phyloP scores from a whole-genome alignment of 2,888 invertebrate species.

The Scaeva pyrastri region DNA sequence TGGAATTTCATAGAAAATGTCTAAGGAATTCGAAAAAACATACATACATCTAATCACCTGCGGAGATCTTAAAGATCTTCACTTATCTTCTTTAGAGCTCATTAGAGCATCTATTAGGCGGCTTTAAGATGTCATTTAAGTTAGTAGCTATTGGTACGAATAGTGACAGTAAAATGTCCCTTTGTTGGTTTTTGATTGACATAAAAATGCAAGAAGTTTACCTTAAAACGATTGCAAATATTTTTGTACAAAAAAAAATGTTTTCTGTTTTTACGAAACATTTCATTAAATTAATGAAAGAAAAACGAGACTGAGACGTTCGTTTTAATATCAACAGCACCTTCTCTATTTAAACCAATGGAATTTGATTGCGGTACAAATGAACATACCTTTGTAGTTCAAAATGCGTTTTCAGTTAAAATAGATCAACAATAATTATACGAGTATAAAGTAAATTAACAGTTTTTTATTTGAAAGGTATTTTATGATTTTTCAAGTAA shows the following conservation, averaged over 20 bases:
- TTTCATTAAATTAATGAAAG: constrained; percentile 23
- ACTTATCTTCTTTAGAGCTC: constrained; percentile 33
- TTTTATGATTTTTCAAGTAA: too few species aligned
- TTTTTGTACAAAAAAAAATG: constrained; percentile 62
- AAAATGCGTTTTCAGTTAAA: too few species aligned
- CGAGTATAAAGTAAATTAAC: too few species aligned
- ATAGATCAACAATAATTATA: too few species aligned
- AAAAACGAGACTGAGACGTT: neutral
- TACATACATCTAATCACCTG: constrained; percentile 73
- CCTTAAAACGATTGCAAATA: constrained; percentile 82
- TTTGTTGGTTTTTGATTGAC: constrained; percentile 79
- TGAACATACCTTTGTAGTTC: too few species aligned
- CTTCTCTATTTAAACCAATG: constrained; percentile 1
- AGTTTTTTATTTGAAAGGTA: too few species aligned
- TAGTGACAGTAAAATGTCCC: constrained; percentile 64
- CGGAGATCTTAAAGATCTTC: constrained; percentile 61
- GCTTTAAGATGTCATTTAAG: constrained; percentile 48
- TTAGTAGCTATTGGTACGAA: constrained; percentile 28
- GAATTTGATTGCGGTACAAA: neutral
- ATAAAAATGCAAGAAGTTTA: constrained; percentile 83
- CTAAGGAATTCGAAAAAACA: constrained; percentile 61
- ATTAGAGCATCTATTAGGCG: constrained; percentile 63
- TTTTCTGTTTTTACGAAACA: constrained; percentile 19
- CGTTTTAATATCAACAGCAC: neutral
- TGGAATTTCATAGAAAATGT: constrained; percentile 64